A percentile compares a stretch with the other conserved stretches of the same genome.
These are phyloP conservation scores for Protaetia brevitarsis DNA, from an alignment of 1,140 invertebrate genomes.

Conservation along the genomic window DNA sequence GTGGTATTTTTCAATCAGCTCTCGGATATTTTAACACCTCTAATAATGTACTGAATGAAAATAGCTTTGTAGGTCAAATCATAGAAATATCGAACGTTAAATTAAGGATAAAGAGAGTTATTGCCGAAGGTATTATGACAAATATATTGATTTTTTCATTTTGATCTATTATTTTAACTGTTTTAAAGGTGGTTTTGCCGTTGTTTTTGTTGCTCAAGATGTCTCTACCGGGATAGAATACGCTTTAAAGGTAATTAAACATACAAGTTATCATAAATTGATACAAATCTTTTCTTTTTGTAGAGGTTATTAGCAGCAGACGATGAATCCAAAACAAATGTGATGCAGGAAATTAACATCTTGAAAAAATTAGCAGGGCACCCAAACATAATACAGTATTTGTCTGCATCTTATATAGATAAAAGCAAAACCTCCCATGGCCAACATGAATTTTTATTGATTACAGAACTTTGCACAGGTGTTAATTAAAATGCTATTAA, in stretches of 20 bases:
- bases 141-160: slow-evolving; percentile 39
- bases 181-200: slow-evolving; percentile 86
- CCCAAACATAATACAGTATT: slow-evolving; percentile 76
- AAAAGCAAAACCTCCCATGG: slow-evolving; percentile 64
- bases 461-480: slow-evolving; percentile 46
- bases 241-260: slow-evolving; percentile 77
- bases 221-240: slow-evolving; percentile 80
- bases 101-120: slow-evolving; percentile 82
- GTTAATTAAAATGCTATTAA: neutral
- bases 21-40: slow-evolving; percentile 76
- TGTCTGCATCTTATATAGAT: slow-evolving; percentile 71
- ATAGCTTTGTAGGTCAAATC: slow-evolving; percentile 87
- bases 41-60: slow-evolving; percentile 60
- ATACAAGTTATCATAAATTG: slow-evolving; percentile 16
- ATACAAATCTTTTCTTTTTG: slow-evolving; percentile 32
- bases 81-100: slow-evolving; percentile 87
- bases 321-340: slow-evolving; percentile 72
- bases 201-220: slow-evolving; percentile 92
- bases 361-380: slow-evolving; percentile 75
- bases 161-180: slow-evolving; percentile 34
- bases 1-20: slow-evolving; percentile 84
- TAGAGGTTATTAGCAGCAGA: slow-evolving; percentile 74
- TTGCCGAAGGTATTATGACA: slow-evolving; percentile 79
- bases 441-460: slow-evolving; percentile 45
- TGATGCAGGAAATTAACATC: slow-evolving; percentile 76